Evolutionary conservation across 2,888 invertebrate species (phyloP), one percentile per base, ranked within the genome.

Genomic region (Apomyelois bistriatella): DNA sequence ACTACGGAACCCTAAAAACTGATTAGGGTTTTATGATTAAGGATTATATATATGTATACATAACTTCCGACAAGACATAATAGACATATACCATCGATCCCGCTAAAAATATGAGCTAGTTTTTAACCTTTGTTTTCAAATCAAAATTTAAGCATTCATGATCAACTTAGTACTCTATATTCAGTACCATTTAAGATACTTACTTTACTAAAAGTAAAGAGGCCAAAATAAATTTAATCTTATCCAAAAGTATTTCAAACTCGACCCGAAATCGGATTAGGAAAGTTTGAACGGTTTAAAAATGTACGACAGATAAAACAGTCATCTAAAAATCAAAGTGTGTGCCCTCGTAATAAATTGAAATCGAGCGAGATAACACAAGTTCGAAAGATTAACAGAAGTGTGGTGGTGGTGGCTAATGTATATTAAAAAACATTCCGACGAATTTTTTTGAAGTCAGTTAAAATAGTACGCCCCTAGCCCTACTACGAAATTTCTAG

Each of bases 371-470:
- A 22, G 16, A 47, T 16, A 1, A 32, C 46, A 2, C 3, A 53
- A 53, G 52, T 53, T 48, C 43, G 38, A 54, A 41, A 41, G 41
- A 41, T 41, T 41, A 41, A 41, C 9, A 17, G 0, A 10, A 41
- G 10, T 41, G 22, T 5, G 22, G 22, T 3, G 15, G 22, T 5
- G 22, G 22, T 3, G 15, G 56, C 53, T 57, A 56, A 59, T 58
- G 54, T 53, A 51, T 57, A 61, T 58, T 59, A 54, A 58, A 56
- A 58, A 54, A 9, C 28, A 7, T 10, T 32, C 32, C 32, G 7
- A 32, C 28, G n/a, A n/a, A n/a, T n/a, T n/a, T n/a, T n/a, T n/a
- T n/a, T n/a, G n/a, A n/a, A n/a, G n/a, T n/a, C n/a, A n/a, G n/a
- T n/a, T n/a, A n/a, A n/a, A n/a, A n/a, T n/a, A n/a, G n/a, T 3